These are phyloP conservation scores for Nerophis lumbriciformis DNA, from an alignment of 2,113 vertebrate species.

Conservation along the genomic window DNA sequence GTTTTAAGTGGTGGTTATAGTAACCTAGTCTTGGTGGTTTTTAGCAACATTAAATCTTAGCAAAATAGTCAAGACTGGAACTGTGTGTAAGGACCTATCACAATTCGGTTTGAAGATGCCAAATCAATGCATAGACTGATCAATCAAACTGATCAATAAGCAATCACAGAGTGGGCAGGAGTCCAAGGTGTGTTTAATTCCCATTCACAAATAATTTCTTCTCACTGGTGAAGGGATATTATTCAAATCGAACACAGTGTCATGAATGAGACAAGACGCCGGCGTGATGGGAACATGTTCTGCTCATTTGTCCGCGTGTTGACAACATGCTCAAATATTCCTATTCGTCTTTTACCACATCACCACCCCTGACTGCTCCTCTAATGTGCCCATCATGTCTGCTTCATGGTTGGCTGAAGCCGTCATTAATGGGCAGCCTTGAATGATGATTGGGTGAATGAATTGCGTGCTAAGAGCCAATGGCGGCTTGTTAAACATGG, in stretches of 20 bases:
- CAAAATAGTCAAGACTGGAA: constrained; percentile 14
- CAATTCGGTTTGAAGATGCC: constrained; percentile 26
- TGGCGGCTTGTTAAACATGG: constrained; percentile 33
- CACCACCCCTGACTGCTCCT: constrained; percentile 33
- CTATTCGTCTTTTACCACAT: constrained; percentile 26
- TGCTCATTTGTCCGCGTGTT: constrained; percentile 63
- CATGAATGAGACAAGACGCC: constrained; percentile 45
- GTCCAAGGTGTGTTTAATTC: constrained; percentile 27
- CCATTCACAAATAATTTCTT: background rate
- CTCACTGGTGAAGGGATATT: constrained; percentile 13
- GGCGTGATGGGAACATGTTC: constrained; percentile 36
- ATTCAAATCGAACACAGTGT: constrained; percentile 35
- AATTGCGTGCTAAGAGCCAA: constrained; percentile 47
- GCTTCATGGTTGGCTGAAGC: constrained; percentile 58
- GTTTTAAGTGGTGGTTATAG: no score
- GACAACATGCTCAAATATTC: constrained; percentile 54
- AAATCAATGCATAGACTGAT: constrained; percentile 40
- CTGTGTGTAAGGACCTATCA: constrained; percentile 9
- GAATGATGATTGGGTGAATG: constrained; percentile 49
- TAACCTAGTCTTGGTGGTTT: no score
- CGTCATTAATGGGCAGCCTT: constrained; percentile 45
- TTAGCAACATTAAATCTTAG: no score
- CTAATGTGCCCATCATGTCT: constrained; percentile 62
- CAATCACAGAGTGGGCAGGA: constrained; percentile 6
- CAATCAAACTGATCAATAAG: constrained; percentile 32